phyloP scores from a whole-genome alignment of 2,113 vertebrate genomes.

The Otocyon megalotis region DNA sequence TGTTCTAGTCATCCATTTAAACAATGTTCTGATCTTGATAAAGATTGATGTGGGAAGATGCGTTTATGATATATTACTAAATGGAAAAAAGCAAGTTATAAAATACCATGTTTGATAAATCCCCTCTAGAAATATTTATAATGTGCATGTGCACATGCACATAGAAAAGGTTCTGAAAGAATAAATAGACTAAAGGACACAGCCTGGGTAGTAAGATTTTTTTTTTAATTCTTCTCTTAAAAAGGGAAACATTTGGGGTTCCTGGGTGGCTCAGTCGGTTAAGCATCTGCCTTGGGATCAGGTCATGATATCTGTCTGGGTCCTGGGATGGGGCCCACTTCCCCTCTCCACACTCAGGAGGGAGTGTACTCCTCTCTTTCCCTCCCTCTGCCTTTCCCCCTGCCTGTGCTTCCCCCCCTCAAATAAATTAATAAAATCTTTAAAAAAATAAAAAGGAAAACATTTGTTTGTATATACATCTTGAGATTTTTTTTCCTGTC shows the following conservation, averaged over 20 bases:
- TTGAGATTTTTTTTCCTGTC: constrained; percentile 35
- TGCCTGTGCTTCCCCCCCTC: neutral
- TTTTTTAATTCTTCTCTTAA: neutral
- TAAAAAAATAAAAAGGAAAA: constrained; percentile 20
- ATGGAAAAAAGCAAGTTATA: neutral
- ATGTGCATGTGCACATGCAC: neutral
- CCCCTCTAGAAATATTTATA: constrained; percentile 25
- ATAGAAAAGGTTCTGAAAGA: constrained; percentile 31
- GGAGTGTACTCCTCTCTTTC: neutral
- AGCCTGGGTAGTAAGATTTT: neutral
- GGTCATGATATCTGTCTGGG: neutral
- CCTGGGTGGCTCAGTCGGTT: neutral
- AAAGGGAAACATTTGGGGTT: neutral
- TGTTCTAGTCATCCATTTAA: constrained; percentile 34
- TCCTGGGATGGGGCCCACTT: neutral
- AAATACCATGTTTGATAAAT: constrained; percentile 5
- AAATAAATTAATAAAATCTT: neutral
- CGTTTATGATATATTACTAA: constrained; percentile 19
- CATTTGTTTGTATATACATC: neutral
- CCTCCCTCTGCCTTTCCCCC: neutral
- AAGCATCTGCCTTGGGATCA: neutral
- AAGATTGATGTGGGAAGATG: neutral
- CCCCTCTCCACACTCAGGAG: neutral
- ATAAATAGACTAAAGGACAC: neutral
- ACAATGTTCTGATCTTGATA: constrained; percentile 22